Evolutionary conservation across 2,113 vertebrate genomes (phyloP), one percentile per base, ranked within the genome.

Genomic region (Shinisaurus crocodilurus): DNA sequence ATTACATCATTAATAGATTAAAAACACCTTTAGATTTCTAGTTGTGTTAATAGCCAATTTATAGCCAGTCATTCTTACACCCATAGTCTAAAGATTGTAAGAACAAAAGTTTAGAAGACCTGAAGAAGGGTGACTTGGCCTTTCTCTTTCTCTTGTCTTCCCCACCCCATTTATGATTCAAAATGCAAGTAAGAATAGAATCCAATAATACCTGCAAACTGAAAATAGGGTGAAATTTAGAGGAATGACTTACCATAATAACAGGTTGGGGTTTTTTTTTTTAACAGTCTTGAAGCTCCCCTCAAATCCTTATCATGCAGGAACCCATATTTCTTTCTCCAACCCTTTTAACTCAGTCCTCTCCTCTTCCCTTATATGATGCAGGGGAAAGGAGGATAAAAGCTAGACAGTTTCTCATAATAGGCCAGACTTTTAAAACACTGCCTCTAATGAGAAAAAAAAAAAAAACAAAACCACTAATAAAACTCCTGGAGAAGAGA

Each of bases 371-470:
- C 93, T 94, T 93, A 94, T 94, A 95, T 93, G 93, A 93, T 93
- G 94, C 77, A 96, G 95, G 95, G 95, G 94, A 96, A 95, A 94
- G 93, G 95, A 95, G 91, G 95, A 92, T 95, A 94, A 43, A 95
- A 94, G 91, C 95, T 95, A 95, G 92, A 96, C 90, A 95, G 95
- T 96, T 95, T 94, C 94, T 95, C 93, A 95, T 94, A 96, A 96
- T 94, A 92, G 95, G 92, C 83, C 86, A 86, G 92, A 94, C 91
- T 90, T 91, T 92, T 95, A 92, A 94, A 95, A 94, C 88, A 95
- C 92, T 96, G 94, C 93, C 92, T 95, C 94, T 95, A 95, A 94
- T 95, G 12, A 50, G 13, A 50, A 80, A 50, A 6, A 29, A 32
- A 50, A 69, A 32, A 6, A 80, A 43, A 77, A 77, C 43, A 96